Evolutionary conservation across 1,140 invertebrate genomes (phyloP).

Genomic region (Drosophila carrolli): DNA sequence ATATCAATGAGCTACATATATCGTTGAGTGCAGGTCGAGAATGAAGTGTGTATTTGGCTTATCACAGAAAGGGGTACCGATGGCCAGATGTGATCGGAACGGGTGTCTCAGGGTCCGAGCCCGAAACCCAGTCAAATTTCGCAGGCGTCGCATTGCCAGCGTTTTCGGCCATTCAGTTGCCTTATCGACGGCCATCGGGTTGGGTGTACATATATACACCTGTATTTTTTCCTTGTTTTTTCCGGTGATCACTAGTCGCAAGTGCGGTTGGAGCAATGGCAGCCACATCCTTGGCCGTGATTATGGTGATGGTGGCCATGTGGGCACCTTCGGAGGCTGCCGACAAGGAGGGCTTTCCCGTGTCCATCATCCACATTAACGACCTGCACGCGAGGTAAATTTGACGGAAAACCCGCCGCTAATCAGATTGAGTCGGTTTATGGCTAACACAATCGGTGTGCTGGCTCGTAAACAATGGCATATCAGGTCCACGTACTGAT

Average conservation of each 20-base stretch:
- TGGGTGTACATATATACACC: slow-evolving; percentile 16
- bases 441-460: background rate
- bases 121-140: slow-evolving; percentile 25
- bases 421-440: slow-evolving; percentile 22
- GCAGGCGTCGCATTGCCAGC: slow-evolving; percentile 8
- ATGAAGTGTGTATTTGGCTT: background rate
- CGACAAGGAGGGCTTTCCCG: slow-evolving; percentile 85
- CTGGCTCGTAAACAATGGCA: slow-evolving; percentile 20
- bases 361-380: slow-evolving; percentile 92
- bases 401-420: background rate
- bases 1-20: too few relatives aligned
- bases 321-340: slow-evolving; percentile 10
- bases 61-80: slow-evolving; percentile 2
- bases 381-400: slow-evolving; percentile 91
- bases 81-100: slow-evolving; percentile 17
- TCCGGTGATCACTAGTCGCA: background rate
- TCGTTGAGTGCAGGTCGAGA: background rate
- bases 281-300: background rate
- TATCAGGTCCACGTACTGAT: slow-evolving; percentile 24
- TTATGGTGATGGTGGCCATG: slow-evolving; percentile 6
- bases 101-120: slow-evolving; percentile 3
- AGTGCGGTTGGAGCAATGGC: slow-evolving; percentile 9
- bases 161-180: slow-evolving; percentile 51
- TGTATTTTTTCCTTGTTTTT: background rate
- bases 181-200: slow-evolving; percentile 85